Percentiles rank a stretch among this genome's conserved stretches.
Conservation (phyloP, 1,140 invertebrate genomes). For the Drosophila pruinosa region DNA sequence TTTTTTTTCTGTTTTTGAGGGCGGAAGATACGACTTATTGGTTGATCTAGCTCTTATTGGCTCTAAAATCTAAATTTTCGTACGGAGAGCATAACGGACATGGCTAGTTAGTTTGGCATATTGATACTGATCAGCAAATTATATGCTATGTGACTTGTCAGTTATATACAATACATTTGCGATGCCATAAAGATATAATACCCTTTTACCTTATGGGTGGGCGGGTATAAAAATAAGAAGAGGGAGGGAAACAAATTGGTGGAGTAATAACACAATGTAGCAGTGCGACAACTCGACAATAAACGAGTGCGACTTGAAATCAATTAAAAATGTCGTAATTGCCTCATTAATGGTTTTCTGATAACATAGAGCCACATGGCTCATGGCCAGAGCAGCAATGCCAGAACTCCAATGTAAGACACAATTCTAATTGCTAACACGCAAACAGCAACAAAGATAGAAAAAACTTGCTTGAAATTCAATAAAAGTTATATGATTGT, state of each 20-base stretch:
- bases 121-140: too few species aligned
- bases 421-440: conserved; percentile 47
- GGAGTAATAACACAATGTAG: conserved; percentile 30
- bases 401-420: background rate
- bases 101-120: too few species aligned
- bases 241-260: background rate
- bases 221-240: too few species aligned
- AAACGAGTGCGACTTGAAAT: conserved; percentile 63
- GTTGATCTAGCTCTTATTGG: too few species aligned
- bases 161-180: too few species aligned
- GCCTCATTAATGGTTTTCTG: conserved; percentile 77
- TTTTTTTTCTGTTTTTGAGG: too few species aligned
- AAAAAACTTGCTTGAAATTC: conserved; percentile 47
- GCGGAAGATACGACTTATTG: too few species aligned
- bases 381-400: conserved; percentile 34
- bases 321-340: conserved; percentile 79
- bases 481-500: conserved; percentile 64
- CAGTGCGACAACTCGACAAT: conserved; percentile 40
- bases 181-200: too few species aligned
- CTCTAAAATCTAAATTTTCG: too few species aligned
- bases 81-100: too few species aligned
- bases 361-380: conserved; percentile 65
- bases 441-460: conserved; percentile 32
- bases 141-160: too few species aligned
- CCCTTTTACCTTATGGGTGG: too few species aligned